Evolutionary conservation across 2,113 vertebrate genomes (phyloP).

Genomic region (Rhinopomastus cyanomelas): DNA sequence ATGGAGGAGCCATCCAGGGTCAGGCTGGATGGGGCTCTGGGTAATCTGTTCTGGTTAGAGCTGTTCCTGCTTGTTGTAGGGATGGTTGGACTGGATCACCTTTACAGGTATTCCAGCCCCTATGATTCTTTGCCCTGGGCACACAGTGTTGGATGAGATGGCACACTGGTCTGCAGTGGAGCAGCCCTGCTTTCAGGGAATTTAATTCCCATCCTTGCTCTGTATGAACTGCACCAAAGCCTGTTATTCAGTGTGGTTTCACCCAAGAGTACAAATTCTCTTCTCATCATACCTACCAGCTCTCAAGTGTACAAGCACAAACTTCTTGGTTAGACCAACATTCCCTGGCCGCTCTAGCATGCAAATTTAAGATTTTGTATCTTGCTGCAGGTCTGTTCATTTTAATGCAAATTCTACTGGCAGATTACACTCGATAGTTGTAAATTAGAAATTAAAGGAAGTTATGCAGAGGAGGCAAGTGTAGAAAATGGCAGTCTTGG

Average conservation of each 20-base stretch:
- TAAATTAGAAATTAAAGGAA: slow-evolving; percentile 72
- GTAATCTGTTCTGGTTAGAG: too few species aligned
- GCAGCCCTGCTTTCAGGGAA: background rate
- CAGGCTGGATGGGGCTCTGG: too few species aligned
- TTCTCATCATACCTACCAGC: slow-evolving; percentile 62
- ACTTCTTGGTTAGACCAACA: slow-evolving; percentile 67
- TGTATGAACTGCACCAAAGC: slow-evolving; percentile 31
- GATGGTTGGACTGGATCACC: too few species aligned
- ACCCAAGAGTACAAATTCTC: slow-evolving; percentile 69
- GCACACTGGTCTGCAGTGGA: background rate
- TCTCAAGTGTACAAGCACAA: slow-evolving; percentile 68
- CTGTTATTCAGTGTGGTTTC: slow-evolving; percentile 73
- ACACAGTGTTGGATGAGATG: background rate
- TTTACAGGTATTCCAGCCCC: too few species aligned
- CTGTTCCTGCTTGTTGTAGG: too few species aligned
- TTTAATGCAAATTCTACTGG: slow-evolving; percentile 75
- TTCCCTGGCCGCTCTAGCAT: slow-evolving; percentile 71
- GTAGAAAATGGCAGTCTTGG: background rate
- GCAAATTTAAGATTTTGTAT: slow-evolving; percentile 76
- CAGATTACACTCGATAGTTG: slow-evolving; percentile 67
- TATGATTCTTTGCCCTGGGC: too few species aligned
- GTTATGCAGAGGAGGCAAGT: background rate
- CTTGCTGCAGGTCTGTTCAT: slow-evolving; percentile 67
- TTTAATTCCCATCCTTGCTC: background rate
- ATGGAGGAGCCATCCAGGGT: too few species aligned